These are phyloP conservation scores for Stichopus chloronotus DNA, from an alignment of 35 echinoderm and acorn worm genomes.

Conservation along the genomic window DNA sequence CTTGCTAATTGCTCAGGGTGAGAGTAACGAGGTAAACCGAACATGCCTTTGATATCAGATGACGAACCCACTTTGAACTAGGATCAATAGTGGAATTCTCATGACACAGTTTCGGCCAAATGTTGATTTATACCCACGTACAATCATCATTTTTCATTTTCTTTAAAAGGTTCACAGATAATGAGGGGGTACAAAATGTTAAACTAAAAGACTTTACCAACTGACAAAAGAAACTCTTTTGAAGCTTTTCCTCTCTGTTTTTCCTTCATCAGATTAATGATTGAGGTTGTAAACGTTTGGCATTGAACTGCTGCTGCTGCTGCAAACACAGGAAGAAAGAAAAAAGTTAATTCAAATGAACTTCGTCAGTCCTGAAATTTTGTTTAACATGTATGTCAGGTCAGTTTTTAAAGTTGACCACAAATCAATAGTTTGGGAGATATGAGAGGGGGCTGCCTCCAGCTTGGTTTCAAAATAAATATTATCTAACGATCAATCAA, in stretches of 20 bases:
- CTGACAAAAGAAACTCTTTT: neutral
- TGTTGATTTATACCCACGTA: conserved; percentile 59
- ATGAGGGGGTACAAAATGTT: conserved; percentile 35
- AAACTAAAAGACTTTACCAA: neutral
- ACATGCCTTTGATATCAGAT: conserved; percentile 61
- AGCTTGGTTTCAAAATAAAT: neutral
- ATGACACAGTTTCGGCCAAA: conserved; percentile 55
- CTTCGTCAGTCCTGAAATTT: neutral
- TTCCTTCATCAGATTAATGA: neutral
- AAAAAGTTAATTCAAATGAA: neutral
- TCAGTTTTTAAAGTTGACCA: neutral
- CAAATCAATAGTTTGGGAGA: neutral
- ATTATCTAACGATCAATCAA: neutral
- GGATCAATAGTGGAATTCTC: conserved; percentile 58
- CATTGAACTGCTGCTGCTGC: neutral
- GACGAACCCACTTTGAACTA: conserved; percentile 43
- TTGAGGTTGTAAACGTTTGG: neutral
- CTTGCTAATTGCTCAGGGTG: conserved; percentile 63
- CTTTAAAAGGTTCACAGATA: conserved; percentile 47
- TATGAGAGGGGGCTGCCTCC: neutral
- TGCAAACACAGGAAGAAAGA: neutral
- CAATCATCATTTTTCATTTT: conserved; percentile 57
- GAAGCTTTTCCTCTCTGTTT: neutral
- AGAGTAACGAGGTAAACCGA: conserved; percentile 56
- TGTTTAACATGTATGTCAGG: neutral